Evolutionary conservation across 1,140 invertebrate species (phyloP).

Genomic region (Nixonia krombeini): DNA sequence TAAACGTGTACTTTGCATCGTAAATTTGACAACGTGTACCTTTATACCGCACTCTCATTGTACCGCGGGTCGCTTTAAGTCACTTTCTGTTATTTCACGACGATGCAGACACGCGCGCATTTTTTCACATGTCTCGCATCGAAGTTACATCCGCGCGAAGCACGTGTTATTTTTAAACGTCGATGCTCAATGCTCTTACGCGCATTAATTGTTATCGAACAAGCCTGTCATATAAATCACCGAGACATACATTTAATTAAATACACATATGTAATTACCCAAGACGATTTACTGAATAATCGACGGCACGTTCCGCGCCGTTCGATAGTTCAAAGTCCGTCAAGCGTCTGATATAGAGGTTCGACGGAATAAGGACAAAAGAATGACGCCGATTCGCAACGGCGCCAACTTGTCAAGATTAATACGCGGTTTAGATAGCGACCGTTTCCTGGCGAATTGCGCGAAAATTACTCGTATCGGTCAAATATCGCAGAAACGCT

Average conservation of each 20-base stretch:
- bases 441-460: no score
- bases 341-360: neutral
- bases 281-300: neutral
- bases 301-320: neutral
- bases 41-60: no score
- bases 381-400: neutral
- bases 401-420: neutral
- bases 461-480: no score
- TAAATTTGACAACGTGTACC: no score
- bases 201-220: neutral
- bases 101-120: no score
- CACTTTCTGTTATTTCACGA: no score
- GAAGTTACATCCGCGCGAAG: no score
- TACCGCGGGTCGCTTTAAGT: no score
- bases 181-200: no score
- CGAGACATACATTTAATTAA: constrained; percentile 2
- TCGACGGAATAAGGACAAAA: constrained; percentile 3
- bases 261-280: neutral
- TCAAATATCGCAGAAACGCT: no score
- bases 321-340: neutral
- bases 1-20: neutral
- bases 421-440: constrained; percentile 1
- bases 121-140: no score
- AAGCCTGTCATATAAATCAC: neutral
- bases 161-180: no score